Conservation (phyloP, 2,888 invertebrate species). For the Drosophila seclusa region DNA sequence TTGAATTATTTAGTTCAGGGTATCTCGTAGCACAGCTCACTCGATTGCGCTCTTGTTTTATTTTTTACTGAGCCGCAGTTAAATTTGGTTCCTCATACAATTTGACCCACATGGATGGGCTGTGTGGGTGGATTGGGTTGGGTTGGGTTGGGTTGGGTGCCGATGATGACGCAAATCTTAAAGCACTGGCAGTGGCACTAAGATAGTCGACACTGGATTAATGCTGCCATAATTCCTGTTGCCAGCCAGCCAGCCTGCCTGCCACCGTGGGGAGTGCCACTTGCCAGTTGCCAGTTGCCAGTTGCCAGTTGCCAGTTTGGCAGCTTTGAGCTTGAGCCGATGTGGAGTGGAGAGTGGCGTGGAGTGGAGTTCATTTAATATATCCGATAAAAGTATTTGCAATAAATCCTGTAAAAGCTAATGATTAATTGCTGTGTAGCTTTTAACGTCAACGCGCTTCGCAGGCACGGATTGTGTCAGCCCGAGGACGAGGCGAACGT, state of each 20-base stretch:
- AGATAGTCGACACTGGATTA: conserved; percentile 76
- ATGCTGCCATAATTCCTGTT: conserved; percentile 77
- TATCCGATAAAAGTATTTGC: conserved; percentile 82
- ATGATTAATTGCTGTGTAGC: conserved; percentile 82
- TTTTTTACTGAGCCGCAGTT: conserved; percentile 28
- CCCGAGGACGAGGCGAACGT: conserved; percentile 53
- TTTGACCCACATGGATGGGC: conserved; percentile 58
- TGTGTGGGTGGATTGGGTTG: conserved; percentile 1
- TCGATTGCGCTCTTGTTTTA: background rate
- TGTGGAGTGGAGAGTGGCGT: conserved; percentile 9
- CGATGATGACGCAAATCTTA: conserved; percentile 76
- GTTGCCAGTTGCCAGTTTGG: conserved; percentile 9
- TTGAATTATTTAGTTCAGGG: background rate
- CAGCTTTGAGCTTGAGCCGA: conserved; percentile 12
- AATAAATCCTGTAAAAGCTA: conserved; percentile 83
- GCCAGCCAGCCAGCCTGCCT: conserved; percentile 12
- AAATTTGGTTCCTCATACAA: conserved; percentile 39
- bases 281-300: too few relatives aligned
- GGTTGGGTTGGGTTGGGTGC: conserved; percentile 9
- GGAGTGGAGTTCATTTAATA: conserved; percentile 78
- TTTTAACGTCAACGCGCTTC: conserved; percentile 77
- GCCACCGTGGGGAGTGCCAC: conserved; percentile 31
- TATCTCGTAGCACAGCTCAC: background rate
- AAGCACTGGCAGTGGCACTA: conserved; percentile 52
- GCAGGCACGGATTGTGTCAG: conserved; percentile 79